Percentiles rank a stretch among this genome's conserved stretches.
Evolutionary conservation across 1,140 invertebrate species (phyloP).

Genomic region (Sarcophaga peregrina): DNA sequence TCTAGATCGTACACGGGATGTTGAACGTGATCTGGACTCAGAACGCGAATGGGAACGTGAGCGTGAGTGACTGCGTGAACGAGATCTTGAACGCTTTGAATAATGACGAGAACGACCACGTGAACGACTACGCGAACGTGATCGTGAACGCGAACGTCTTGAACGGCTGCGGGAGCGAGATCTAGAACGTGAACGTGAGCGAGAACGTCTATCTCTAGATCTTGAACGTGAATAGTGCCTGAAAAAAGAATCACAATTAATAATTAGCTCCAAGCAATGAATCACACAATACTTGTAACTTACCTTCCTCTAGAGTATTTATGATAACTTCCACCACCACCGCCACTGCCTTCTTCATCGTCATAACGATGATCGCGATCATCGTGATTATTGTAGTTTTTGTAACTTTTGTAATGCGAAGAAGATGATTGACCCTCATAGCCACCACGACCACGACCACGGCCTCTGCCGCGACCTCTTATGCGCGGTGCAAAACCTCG

Average conservation of each 20-base stretch:
- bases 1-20: conserved; percentile 61
- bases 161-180: conserved; percentile 55
- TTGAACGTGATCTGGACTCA: conserved; percentile 62
- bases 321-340: conserved; percentile 47
- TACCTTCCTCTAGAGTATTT: conserved; percentile 48
- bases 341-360: conserved; percentile 46
- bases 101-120: conserved; percentile 19
- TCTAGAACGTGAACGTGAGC: conserved; percentile 53
- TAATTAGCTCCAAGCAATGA: not conserved
- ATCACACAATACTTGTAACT: not conserved
- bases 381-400: conserved; percentile 49
- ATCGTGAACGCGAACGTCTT: conserved; percentile 55
- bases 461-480: conserved; percentile 51
- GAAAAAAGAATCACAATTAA: not conserved
- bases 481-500: conserved; percentile 58
- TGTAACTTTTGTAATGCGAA: conserved; percentile 57
- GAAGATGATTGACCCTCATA: conserved; percentile 52
- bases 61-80: conserved; percentile 14
- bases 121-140: conserved; percentile 36
- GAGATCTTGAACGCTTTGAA: not conserved
- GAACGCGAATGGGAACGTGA: conserved; percentile 43
- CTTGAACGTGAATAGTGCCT: conserved; percentile 52
- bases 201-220: conserved; percentile 66
- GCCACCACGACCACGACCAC: conserved; percentile 51
- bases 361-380: conserved; percentile 48